Evolutionary conservation across 2,113 vertebrate species (phyloP).

Genomic region (Crotalus helleri): DNA sequence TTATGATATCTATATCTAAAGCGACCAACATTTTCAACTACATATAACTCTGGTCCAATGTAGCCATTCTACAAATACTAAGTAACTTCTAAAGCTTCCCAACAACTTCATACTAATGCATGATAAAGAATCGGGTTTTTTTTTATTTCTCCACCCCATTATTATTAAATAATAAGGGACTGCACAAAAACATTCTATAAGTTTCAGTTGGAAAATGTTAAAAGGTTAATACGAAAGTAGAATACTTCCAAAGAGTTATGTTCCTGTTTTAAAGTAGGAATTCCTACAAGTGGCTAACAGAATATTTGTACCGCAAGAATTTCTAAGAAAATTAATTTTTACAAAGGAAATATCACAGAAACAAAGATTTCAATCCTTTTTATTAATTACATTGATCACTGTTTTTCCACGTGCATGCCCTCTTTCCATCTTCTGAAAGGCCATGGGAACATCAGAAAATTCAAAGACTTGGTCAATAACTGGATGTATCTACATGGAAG

Average conservation of each 20-base stretch:
- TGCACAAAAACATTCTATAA: background rate
- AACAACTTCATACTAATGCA: background rate
- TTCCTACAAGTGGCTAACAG: background rate
- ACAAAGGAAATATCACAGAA: conserved; percentile 2
- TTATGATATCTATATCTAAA: background rate
- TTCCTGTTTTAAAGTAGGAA: background rate
- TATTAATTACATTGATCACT: conserved; percentile 76
- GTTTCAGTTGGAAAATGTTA: background rate
- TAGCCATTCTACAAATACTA: background rate
- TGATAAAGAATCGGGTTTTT: background rate
- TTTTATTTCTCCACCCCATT: background rate
- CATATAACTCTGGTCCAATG: background rate
- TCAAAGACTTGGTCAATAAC: conserved; percentile 87
- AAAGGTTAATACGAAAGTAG: background rate
- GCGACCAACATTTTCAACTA: background rate
- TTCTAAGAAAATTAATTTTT: background rate
- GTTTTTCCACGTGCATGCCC: conserved; percentile 94
- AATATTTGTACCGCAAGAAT: background rate
- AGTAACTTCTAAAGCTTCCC: background rate
- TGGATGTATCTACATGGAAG: conserved; percentile 77
- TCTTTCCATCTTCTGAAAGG: conserved; percentile 85
- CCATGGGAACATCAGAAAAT: conserved; percentile 87
- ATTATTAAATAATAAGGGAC: background rate
- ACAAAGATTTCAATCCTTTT: conserved; percentile 38
- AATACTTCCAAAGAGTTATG: background rate